Conservation (phyloP, 2,888 invertebrate species). For the Podabrus alpinus region DNA sequence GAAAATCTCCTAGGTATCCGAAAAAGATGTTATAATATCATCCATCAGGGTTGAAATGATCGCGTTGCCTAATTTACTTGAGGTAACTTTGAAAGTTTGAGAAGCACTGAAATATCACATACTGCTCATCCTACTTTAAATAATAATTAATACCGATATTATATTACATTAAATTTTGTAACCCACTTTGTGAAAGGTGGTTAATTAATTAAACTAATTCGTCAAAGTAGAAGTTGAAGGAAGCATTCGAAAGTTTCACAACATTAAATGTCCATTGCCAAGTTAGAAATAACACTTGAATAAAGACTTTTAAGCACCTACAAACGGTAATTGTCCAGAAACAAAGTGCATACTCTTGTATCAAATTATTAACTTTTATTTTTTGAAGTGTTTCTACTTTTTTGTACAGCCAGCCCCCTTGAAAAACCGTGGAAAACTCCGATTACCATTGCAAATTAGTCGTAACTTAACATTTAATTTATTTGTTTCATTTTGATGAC, state of each 20-base stretch:
- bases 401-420: neutral
- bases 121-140: neutral
- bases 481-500: slow-evolving; percentile 9
- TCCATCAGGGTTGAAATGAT: too few species aligned
- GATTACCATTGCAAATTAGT: neutral
- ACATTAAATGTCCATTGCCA: neutral
- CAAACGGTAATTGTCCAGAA: neutral
- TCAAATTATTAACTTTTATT: neutral
- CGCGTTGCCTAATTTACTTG: too few species aligned
- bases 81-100: neutral
- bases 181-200: neutral
- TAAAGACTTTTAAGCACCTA: neutral
- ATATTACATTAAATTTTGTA: neutral
- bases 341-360: neutral
- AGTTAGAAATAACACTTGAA: neutral
- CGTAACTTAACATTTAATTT: neutral
- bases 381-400: neutral
- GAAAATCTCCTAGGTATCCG: too few species aligned
- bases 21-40: too few species aligned
- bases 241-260: neutral
- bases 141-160: neutral
- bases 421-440: neutral
- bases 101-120: neutral
- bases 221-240: neutral
- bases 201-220: neutral